These are phyloP conservation scores for Hippoglossus stenolepis DNA, from an alignment of 2,113 vertebrate genomes.

Conservation along the genomic window DNA sequence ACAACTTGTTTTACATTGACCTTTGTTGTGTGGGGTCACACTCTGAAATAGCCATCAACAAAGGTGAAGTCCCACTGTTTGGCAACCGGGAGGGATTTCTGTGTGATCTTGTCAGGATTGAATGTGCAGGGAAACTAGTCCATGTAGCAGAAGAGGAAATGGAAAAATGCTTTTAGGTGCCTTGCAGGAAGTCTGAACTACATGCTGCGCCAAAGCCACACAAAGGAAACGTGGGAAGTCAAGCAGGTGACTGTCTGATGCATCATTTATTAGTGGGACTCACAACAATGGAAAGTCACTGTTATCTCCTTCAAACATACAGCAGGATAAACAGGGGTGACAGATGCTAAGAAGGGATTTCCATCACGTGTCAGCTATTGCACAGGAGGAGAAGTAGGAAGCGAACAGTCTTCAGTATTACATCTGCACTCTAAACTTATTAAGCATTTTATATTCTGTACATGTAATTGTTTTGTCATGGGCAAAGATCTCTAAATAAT, in stretches of 20 bases:
- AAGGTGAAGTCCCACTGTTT: constrained; percentile 18
- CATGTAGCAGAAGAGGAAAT: constrained; percentile 48
- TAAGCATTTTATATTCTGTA: neutral
- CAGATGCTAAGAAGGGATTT: constrained; percentile 2
- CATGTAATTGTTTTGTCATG: too few species aligned
- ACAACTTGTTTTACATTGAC: constrained; percentile 14
- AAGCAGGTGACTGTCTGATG: constrained; percentile 62
- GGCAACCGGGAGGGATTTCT: constrained; percentile 16
- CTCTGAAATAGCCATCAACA: constrained; percentile 28
- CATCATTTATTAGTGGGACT: constrained; percentile 59
- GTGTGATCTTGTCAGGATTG: constrained; percentile 21
- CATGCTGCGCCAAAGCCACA: constrained; percentile 35
- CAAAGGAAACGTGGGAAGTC: constrained; percentile 70
- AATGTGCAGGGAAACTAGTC: neutral
- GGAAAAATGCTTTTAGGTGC: constrained; percentile 68
- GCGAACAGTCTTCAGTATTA: neutral
- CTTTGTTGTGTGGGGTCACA: constrained; percentile 34
- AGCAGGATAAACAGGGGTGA: constrained; percentile 5
- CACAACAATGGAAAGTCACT: constrained; percentile 35
- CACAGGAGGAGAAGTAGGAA: neutral
- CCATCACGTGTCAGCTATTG: constrained; percentile 3
- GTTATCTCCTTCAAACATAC: constrained; percentile 57
- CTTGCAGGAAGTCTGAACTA: constrained; percentile 40
- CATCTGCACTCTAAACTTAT: neutral
- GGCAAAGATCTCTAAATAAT: too few species aligned